Evolutionary conservation across 92 coral and sea anemone genomes (phyloP), one percentile per base, ranked within the genome.

Genomic region (Porites lobata): DNA sequence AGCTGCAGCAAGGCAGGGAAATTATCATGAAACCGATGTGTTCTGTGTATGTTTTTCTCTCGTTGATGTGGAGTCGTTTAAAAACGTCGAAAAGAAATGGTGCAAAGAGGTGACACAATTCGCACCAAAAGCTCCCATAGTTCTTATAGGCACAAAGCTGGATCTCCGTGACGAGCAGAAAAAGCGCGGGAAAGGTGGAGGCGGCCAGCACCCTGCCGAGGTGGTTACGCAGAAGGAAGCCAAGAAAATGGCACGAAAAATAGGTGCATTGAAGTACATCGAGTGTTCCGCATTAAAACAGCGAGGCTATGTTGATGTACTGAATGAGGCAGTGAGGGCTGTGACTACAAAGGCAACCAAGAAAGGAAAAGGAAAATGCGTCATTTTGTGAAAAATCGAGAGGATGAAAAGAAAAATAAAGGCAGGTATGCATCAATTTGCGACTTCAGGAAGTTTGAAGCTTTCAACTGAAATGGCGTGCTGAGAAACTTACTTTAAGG

Each of bases 251-350:
- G 94, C 91, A 83, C 84, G 85, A 69, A 89, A 90, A 78, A 76
- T 95, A 12, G 95, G 93, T 17, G 98, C 98, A 14, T 75, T 85
- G 53, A 93, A 83, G 78, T 95, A 95, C 71, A 89, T 95, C 63
- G 98, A 95, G 66, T 95, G 98, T 70, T 93, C 96, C 3, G 98
- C 98, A 4, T 71, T 95, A 66, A 95, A 92, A 56, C 98, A 95
- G 85, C 76, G 85, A 54, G 98, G 98, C 2, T 91, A 95, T 69
- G 85, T 92, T 3, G 94, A 95, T 7, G 96, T 95, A 1, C 92
- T 95, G 63, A 93, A 88, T 50, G 98, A 95, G 61, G 96, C 98
- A 6, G 92, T 95, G 43, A 89, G 82, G 68, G 96, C 94, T 3
- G 94, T 92, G 6, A 63, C 84, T 26, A 79, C 70, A 50, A 85